A percentile compares a stretch with the other conserved stretches of the same genome.
phyloP scores from a whole-genome alignment of 2,113 vertebrate genomes.

The human (Homo sapiens) region DNA sequence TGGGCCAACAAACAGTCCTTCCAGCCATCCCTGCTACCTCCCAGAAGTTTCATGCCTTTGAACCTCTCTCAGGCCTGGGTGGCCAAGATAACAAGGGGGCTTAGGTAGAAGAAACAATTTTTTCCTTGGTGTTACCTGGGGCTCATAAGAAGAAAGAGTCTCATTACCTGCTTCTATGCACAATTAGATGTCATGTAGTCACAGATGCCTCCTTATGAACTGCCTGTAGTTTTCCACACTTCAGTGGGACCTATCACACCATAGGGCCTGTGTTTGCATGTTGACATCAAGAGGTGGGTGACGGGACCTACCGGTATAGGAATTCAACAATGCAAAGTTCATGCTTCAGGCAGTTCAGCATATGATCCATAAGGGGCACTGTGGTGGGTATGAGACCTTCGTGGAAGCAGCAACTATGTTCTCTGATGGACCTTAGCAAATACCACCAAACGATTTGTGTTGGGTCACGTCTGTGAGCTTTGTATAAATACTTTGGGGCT shows the following conservation, averaged over 20 bases:
- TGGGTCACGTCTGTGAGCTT: not conserved
- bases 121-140: not conserved
- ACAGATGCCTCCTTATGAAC: too few relatives aligned
- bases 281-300: not conserved
- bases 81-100: not conserved
- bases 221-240: not conserved
- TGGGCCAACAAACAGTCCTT: fast-evolving
- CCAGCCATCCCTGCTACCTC: not conserved
- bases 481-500: not conserved
- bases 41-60: not conserved
- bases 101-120: not conserved
- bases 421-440: not conserved
- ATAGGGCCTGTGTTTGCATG: not conserved
- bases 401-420: not conserved
- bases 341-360: not conserved
- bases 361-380: too few relatives aligned
- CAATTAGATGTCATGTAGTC: not conserved
- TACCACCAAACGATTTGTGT: not conserved
- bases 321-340: not conserved
- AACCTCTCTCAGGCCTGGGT: not conserved
- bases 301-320: not conserved
- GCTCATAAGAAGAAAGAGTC: not conserved
- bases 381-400: not conserved
- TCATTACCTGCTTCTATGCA: not conserved
- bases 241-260: not conserved